Percentiles rank a stretch among this genome's conserved stretches.
These are phyloP conservation scores for Cetoscarus ocellatus DNA, from an alignment of 2,797 vertebrate species.

Conservation along the genomic window DNA sequence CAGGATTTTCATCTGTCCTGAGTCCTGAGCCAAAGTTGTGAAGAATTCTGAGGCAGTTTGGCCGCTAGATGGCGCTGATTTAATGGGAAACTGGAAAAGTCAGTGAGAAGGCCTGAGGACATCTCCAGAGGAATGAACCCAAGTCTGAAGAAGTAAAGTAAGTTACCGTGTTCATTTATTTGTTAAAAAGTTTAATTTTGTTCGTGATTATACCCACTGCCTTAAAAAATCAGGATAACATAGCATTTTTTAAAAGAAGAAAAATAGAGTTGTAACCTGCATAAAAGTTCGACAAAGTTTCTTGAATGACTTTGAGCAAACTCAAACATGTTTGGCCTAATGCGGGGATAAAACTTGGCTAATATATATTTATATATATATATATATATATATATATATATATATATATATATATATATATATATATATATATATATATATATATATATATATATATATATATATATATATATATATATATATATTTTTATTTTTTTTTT, in stretches of 20 bases:
- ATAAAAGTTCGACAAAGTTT: neutral
- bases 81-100: conserved; percentile 37
- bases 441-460: too few relatives aligned
- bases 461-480: too few relatives aligned
- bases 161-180: too few relatives aligned
- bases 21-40: neutral
- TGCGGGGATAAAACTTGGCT: too few relatives aligned
- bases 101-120: neutral
- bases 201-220: neutral
- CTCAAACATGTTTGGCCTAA: fast-evolving
- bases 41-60: neutral
- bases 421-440: too few relatives aligned
- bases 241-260: neutral
- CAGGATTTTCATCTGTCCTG: neutral
- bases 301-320: neutral
- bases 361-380: too few relatives aligned
- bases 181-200: neutral
- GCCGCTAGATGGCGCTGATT: conserved; percentile 75
- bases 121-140: neutral
- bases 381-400: too few relatives aligned
- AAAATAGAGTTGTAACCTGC: neutral
- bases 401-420: too few relatives aligned
- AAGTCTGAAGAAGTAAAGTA: neutral
- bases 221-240: neutral
- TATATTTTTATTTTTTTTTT: too few relatives aligned